phyloP scores from a whole-genome alignment of 2,888 invertebrate species.

The Drosophila pegasa region DNA sequence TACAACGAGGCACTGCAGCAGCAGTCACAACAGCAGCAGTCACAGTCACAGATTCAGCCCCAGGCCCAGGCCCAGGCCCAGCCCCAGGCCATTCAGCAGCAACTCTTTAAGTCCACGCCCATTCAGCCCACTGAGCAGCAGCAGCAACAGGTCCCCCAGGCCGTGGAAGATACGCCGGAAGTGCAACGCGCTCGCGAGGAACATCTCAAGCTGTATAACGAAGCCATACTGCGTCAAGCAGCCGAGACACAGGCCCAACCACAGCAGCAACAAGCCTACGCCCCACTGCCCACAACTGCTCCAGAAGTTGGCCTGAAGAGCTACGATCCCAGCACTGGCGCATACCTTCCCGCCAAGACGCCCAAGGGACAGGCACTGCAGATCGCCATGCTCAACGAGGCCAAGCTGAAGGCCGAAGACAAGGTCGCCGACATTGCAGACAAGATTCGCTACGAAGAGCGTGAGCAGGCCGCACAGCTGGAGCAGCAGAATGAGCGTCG shows the following conservation, averaged over 20 bases:
- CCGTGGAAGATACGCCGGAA: conserved; percentile 68
- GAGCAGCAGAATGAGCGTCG: conserved; percentile 63
- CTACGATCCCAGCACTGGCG: conserved; percentile 29
- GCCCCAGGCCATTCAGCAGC: not conserved
- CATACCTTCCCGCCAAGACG: conserved; percentile 28
- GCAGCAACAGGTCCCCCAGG: conserved; percentile 27
- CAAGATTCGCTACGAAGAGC: conserved; percentile 50
- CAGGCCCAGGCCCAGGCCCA: not conserved
- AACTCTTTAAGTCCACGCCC: not conserved
- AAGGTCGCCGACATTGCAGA: conserved; percentile 61
- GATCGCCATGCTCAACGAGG: conserved; percentile 41
- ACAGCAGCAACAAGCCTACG: not conserved
- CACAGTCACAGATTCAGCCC: conserved; percentile 5
- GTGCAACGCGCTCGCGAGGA: conserved; percentile 73
- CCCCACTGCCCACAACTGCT: conserved; percentile 33
- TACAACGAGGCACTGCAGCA: conserved; percentile 63
- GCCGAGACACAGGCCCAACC: conserved; percentile 33
- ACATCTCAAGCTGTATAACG: conserved; percentile 61
- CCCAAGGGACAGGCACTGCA: conserved; percentile 18
- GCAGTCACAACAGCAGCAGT: conserved; percentile 18
- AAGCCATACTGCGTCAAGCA: conserved; percentile 55
- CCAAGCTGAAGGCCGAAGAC: conserved; percentile 57
- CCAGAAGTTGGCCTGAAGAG: conserved; percentile 1
- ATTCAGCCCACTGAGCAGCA: conserved; percentile 4
- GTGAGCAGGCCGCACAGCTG: conserved; percentile 45